Evolutionary conservation across 1,140 invertebrate genomes (phyloP).

Genomic region (Sogatella furcifera): DNA sequence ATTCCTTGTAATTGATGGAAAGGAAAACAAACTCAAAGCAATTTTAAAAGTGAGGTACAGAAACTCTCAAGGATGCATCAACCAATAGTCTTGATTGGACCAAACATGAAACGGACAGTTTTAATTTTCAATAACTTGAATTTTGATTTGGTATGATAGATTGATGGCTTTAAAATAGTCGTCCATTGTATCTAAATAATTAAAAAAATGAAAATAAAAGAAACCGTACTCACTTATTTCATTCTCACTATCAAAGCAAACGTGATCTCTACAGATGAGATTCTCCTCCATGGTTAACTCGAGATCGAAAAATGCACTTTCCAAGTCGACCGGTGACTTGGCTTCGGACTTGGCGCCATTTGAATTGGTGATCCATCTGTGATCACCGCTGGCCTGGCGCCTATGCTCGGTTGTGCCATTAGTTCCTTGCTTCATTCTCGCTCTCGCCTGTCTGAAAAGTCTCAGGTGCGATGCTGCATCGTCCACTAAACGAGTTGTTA

Average conservation of each 20-base stretch:
- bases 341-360: not conserved
- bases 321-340: slow-evolving; percentile 33
- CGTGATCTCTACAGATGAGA: slow-evolving; percentile 51
- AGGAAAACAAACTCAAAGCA: too few relatives aligned
- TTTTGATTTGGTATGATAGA: too few relatives aligned
- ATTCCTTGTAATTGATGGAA: too few relatives aligned
- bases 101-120: too few relatives aligned
- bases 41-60: too few relatives aligned
- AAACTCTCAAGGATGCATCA: too few relatives aligned
- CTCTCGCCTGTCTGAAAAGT: slow-evolving; percentile 62
- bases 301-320: slow-evolving; percentile 76
- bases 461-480: slow-evolving; percentile 81
- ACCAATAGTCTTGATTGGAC: too few relatives aligned
- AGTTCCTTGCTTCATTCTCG: slow-evolving; percentile 40
- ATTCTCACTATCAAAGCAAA: slow-evolving; percentile 48
- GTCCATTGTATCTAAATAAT: too few relatives aligned
- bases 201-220: too few relatives aligned
- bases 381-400: not conserved
- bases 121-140: too few relatives aligned
- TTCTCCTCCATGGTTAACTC: slow-evolving; percentile 78
- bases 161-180: too few relatives aligned
- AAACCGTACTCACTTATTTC: slow-evolving; percentile 42
- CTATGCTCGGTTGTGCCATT: not conserved
- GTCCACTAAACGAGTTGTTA: slow-evolving; percentile 78
- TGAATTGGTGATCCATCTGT: not conserved